These are phyloP conservation scores for Dendrocincla tyrannina DNA, from an alignment of 2,797 vertebrate species.

Conservation along the genomic window DNA sequence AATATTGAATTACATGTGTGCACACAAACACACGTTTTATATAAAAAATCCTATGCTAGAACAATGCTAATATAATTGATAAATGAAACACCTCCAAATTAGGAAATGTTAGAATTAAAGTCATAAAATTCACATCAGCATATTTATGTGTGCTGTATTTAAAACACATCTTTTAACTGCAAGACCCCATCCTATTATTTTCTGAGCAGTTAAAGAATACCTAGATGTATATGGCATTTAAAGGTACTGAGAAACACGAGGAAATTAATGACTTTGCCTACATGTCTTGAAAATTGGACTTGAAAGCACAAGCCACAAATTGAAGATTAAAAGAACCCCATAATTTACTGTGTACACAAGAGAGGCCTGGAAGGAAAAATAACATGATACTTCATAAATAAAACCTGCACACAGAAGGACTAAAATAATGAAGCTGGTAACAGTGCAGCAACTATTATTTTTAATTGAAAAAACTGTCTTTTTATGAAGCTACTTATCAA, in stretches of 20 bases:
- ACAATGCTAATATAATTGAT: neutral
- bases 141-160: neutral
- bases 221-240: neutral
- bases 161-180: neutral
- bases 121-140: neutral
- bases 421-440: neutral
- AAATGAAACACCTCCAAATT: neutral
- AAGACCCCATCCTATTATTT: neutral
- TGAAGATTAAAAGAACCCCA: neutral
- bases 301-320: neutral
- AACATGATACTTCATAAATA: neutral
- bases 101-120: neutral
- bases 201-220: neutral
- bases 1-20: neutral
- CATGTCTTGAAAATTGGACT: neutral
- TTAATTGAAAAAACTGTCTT: neutral
- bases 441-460: neutral
- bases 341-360: neutral
- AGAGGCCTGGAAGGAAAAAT: neutral
- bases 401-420: neutral
- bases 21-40: neutral
- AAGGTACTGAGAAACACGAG: neutral
- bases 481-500: neutral
- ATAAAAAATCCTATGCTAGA: neutral
- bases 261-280: neutral